Base-by-base conservation (phyloP, 1,140 invertebrate species). In the Drosophila teissieri region DNA sequence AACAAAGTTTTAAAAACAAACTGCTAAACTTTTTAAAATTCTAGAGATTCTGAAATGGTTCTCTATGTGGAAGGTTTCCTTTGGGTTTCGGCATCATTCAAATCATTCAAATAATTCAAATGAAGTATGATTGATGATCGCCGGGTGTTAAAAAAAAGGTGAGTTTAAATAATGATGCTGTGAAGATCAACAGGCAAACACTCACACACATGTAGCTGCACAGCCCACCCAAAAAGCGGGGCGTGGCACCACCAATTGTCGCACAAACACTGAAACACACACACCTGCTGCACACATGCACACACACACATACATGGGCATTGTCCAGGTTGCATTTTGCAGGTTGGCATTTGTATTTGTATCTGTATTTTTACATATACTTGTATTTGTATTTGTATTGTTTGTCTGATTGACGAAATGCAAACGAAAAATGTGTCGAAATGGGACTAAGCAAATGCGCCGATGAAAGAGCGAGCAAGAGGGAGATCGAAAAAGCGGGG, bases 391-490 rank as follows among this genome's bases (percentile, higher is more conserved):
- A 22, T 53, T 22, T 19, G 34, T 37, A 51, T 31, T 82, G 84
- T 86, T 86, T 88, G 75, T 89, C 79, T 88, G 83, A 89, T 88
- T 89, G 84, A 89, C 84, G 83, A 88, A 88, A 88, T 88, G 84
- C 83, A 88, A 89, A 89, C 80, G 77, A 89, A 90, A 90, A 89
- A 89, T 89, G 84, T 89, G 84, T 89, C 80, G 80, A 84, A 89
- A 89, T 89, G 84, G 80, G 73, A 89, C 84, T 88, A 89, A 88
- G 80, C 77, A 89, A 88, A 88, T 83, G 55, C 54, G 73, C 54
- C 37, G 74, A 74, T 53, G 55, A 70, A 58, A 36, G 56, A 49
- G 51, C 27, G 24, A 31, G 31, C 14, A 45, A 55, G 49, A 34
- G 49, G 22, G 24, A 63, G 46, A 49, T 46, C 34, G 4, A 15